Evolutionary conservation across 2,888 invertebrate genomes (phyloP).

Genomic region (Gandaritis pyraliata): DNA sequence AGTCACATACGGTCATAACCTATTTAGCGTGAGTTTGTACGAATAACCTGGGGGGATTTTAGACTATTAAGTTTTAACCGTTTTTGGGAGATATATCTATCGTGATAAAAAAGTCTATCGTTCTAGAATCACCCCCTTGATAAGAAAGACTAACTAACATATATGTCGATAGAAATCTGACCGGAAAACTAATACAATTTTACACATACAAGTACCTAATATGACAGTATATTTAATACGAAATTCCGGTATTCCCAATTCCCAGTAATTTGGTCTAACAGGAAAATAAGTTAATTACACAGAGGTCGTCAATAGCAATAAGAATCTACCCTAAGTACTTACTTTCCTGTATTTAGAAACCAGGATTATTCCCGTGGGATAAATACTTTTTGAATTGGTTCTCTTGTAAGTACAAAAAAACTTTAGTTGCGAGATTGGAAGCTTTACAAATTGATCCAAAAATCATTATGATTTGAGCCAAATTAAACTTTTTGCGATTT

Average conservation of each 20-base stretch:
- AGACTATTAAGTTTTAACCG: too few relatives aligned
- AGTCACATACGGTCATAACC: too few relatives aligned
- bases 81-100: too few relatives aligned
- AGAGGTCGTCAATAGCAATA: constrained; percentile 16
- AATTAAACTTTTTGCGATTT: too few relatives aligned
- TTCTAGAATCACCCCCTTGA: too few relatives aligned
- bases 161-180: too few relatives aligned
- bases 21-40: too few relatives aligned
- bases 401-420: not conserved
- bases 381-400: constrained; percentile 7
- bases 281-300: constrained; percentile 28
- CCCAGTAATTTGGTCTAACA: constrained; percentile 31
- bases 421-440: constrained; percentile 1
- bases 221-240: constrained; percentile 4
- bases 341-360: constrained; percentile 5
- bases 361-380: not conserved
- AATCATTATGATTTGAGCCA: too few relatives aligned
- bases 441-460: too few relatives aligned
- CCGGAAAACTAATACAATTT: not conserved
- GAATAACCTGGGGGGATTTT: too few relatives aligned
- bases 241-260: constrained; percentile 31
- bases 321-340: not conserved
- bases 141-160: too few relatives aligned
- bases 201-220: not conserved
- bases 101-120: too few relatives aligned